Conservation (phyloP, 2,113 vertebrate genomes). For the Acrocephalus arundinaceus region DNA sequence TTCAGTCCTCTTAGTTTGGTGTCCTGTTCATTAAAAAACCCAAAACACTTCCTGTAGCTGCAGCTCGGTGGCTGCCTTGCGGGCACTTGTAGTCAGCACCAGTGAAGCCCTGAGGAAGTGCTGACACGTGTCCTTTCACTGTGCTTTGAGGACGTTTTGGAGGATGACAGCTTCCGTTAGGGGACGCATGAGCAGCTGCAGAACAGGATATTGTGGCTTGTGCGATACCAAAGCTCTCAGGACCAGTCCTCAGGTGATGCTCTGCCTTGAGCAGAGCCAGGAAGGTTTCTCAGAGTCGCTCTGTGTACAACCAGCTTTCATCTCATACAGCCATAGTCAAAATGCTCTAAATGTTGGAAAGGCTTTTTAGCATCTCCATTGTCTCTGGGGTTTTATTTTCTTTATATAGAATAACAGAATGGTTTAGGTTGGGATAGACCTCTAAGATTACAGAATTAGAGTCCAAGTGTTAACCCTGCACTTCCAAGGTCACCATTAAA, state of each 20-base stretch:
- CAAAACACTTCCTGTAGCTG: background rate
- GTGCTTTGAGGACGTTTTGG: background rate
- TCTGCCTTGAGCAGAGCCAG: background rate
- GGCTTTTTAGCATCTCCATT: background rate
- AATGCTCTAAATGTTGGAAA: background rate
- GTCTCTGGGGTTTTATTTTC: background rate
- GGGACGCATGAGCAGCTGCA: background rate
- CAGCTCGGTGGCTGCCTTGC: background rate
- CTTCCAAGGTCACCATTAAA: background rate
- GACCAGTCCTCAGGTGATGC: background rate
- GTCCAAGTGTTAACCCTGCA: background rate
- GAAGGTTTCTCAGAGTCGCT: background rate
- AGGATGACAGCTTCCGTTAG: rapidly evolving
- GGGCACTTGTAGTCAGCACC: background rate
- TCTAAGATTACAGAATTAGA: background rate
- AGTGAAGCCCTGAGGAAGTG: background rate
- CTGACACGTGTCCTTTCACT: background rate
- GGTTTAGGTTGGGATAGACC: background rate
- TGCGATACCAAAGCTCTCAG: background rate
- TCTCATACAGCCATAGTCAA: background rate
- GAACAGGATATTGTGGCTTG: background rate
- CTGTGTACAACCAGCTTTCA: background rate
- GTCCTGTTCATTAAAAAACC: background rate
- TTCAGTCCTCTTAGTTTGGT: background rate
- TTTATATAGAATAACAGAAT: background rate